Evolutionary conservation across 2,888 invertebrate genomes (phyloP).

Genomic region (Sinodicranocentrus sp.): DNA sequence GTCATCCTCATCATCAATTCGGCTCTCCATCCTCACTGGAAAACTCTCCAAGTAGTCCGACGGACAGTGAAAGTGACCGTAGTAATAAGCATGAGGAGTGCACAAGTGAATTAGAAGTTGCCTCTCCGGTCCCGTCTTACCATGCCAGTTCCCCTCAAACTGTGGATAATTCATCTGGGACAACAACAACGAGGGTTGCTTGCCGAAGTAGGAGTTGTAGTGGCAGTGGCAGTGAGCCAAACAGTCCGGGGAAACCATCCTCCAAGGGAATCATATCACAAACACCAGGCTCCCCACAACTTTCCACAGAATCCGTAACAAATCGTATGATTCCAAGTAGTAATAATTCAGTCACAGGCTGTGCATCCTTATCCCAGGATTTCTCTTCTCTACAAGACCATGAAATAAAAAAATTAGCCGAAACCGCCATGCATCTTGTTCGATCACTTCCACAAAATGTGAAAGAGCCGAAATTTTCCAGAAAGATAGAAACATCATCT

Average conservation of each 20-base stretch:
- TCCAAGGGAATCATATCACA: constrained; percentile 44
- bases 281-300: constrained; percentile 57
- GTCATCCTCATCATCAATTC: constrained; percentile 53
- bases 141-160: constrained; percentile 60
- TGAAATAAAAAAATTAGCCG: constrained; percentile 74
- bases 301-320: constrained; percentile 62
- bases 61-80: constrained; percentile 53
- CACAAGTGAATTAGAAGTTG: constrained; percentile 64
- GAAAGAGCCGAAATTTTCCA: constrained; percentile 73
- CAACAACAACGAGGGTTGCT: constrained; percentile 59
- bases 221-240: constrained; percentile 52
- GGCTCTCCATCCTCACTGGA: constrained; percentile 54
- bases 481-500: constrained; percentile 66
- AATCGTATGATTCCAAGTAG: constrained; percentile 41
- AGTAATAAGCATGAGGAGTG: constrained; percentile 42
- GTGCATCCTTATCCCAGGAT: constrained; percentile 48
- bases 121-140: constrained; percentile 46
- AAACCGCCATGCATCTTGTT: constrained; percentile 72
- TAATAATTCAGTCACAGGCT: constrained; percentile 55
- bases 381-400: constrained; percentile 74
- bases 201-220: constrained; percentile 44
- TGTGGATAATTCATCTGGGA: constrained; percentile 67
- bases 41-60: constrained; percentile 54
- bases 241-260: constrained; percentile 51
- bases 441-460: constrained; percentile 69